These are phyloP conservation scores for Opisthograptis luteolata DNA, from an alignment of 2,888 invertebrate genomes.

Conservation along the genomic window DNA sequence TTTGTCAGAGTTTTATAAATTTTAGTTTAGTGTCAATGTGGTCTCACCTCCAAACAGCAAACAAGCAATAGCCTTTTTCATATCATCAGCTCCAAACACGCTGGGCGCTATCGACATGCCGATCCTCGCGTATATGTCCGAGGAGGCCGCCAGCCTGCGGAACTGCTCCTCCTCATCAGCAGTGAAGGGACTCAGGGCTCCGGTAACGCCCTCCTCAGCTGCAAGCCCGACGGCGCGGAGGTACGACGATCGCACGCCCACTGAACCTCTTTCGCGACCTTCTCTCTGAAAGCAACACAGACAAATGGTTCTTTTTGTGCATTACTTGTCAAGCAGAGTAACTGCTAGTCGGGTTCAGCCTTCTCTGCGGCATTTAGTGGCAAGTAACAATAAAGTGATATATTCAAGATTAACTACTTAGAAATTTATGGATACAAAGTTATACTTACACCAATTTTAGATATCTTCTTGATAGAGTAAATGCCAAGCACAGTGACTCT, in stretches of 20 bases:
- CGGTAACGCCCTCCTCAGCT: conserved; percentile 92
- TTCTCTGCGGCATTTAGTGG: too few species aligned
- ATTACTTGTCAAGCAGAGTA: too few species aligned
- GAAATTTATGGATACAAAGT: too few species aligned
- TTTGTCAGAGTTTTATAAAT: too few species aligned
- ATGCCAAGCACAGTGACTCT: conserved; percentile 96
- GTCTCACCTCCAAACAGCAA: conserved; percentile 94
- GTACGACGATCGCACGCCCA: conserved; percentile 97
- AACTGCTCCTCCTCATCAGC: conserved; percentile 87
- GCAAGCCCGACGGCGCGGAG: conserved; percentile 96
- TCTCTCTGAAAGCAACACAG: conserved; percentile 69
- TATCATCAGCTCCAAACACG: conserved; percentile 96
- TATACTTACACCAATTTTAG: conserved; percentile 83
- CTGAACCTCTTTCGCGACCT: conserved; percentile 90
- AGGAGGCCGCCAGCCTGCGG: conserved; percentile 91
- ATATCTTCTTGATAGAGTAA: conserved; percentile 96
- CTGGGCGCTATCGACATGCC: conserved; percentile 97
- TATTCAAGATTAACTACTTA: too few species aligned
- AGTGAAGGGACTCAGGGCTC: conserved; percentile 84
- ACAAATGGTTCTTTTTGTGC: background rate
- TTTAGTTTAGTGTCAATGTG: too few species aligned
- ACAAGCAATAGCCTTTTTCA: conserved; percentile 98
- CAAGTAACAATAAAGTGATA: background rate
- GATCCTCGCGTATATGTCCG: conserved; percentile 95
- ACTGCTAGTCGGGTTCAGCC: too few species aligned